Base-by-base conservation (phyloP, 2,113 vertebrate species). In the Smithornis capensis region DNA sequence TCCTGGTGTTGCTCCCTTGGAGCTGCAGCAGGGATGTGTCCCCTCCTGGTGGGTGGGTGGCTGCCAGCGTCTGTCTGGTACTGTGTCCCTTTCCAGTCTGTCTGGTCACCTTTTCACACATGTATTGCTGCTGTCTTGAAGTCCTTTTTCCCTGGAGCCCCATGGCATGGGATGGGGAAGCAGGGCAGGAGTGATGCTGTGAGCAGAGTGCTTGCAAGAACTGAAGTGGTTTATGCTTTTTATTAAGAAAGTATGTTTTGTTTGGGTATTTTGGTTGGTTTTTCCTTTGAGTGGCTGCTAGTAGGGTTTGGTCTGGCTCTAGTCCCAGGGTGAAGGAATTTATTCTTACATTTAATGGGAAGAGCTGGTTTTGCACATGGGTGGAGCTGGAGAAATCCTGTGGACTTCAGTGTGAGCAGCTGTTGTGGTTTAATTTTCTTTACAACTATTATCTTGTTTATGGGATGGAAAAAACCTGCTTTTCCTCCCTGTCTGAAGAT, bases 401-500 rank as follows among this genome's bases (percentile, higher is more conserved):
- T 56, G 76, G 75, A 44, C 56, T 87, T 81, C 38, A 24, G 7
- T 19, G 64, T 49, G 76, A 93, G 79, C 75, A 70, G 49, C 84
- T 87, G 83, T 38, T 87, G 83, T 70, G 73, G 79, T 83, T 96
- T 70, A 52, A 49, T 79, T 97, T 87, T 40, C 56, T 88, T 89
- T 81, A 52, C 13, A 35, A 31, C 44, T 70, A 29, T 59, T n/a
- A 42, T 62, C 38, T 70, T 76, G 37, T 70, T 47, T 79, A 67
- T 24, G 50, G 59, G 82, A 81, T n/a, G 83, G 21, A 5, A 55
- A 28, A 56, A 80, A 9, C 14, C 31, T 42, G 40, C 25, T 73
- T 74, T 45, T 87, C 68, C 38, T 88, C 56, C 47, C 35, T 37
- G 56, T 45, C 87, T 95, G 75, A 74, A 37, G 29, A 80, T 23